These are phyloP conservation scores for Halesus radiatus DNA, from an alignment of 1,140 invertebrate species.

Conservation along the genomic window DNA sequence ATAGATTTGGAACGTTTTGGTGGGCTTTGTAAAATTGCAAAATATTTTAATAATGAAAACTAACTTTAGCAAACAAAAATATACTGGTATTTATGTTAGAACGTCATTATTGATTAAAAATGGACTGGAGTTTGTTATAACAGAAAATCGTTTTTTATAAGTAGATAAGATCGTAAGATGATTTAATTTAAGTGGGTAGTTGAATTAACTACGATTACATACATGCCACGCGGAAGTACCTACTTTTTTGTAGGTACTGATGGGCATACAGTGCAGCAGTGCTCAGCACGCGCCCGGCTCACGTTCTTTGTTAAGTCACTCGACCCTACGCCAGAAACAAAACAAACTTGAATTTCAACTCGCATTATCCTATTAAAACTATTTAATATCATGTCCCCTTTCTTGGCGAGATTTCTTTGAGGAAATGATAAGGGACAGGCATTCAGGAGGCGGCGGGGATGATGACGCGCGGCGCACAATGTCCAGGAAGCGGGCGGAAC, in stretches of 20 bases:
- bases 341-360: conserved; percentile 43
- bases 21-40: too few species aligned
- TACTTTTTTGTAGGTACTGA: background rate
- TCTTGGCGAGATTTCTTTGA: conserved; percentile 41
- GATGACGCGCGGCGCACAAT: conserved; percentile 51
- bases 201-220: background rate
- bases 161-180: too few species aligned
- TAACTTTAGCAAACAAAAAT: too few species aligned
- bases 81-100: too few species aligned
- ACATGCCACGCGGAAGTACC: background rate
- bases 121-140: too few species aligned
- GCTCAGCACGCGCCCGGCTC: conserved; percentile 25
- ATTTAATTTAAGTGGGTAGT: background rate
- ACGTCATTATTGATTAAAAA: too few species aligned
- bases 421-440: conserved; percentile 56
- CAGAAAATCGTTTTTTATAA: too few species aligned
- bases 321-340: conserved; percentile 38
- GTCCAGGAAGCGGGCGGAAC: conserved; percentile 56
- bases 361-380: conserved; percentile 2
- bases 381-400: conserved; percentile 44
- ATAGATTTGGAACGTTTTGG: too few species aligned
- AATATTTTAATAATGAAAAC: too few species aligned
- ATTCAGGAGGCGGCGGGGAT: conserved; percentile 51
- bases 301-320: conserved; percentile 33
- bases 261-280: background rate